A percentile compares a stretch with the other conserved stretches of the same genome.
phyloP scores from a whole-genome alignment of 2,888 invertebrate species.

The Scaeva pyrastri region DNA sequence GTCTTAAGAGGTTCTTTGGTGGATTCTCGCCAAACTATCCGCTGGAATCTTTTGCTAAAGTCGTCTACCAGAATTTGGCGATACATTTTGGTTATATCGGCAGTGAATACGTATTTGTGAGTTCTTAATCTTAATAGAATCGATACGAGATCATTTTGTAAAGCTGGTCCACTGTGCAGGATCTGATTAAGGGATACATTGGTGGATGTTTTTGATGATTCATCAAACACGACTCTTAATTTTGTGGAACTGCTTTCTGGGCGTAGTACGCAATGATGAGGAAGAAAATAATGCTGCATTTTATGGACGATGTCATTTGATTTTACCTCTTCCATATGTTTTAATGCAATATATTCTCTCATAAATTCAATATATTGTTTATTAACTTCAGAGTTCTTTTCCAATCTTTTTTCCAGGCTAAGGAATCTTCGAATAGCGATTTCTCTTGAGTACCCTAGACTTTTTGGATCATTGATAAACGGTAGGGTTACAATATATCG shows the following conservation, averaged over 20 bases:
- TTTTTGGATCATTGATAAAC: too few species aligned
- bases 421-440: conserved; percentile 2
- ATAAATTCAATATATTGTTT: conserved; percentile 9
- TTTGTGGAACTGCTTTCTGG: not conserved
- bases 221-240: too few species aligned
- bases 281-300: conserved; percentile 15
- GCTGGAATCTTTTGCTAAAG: not conserved
- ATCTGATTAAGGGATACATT: not conserved
- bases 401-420: not conserved
- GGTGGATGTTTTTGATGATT: too few species aligned
- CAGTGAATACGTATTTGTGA: not conserved
- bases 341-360: conserved; percentile 8
- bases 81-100: not conserved
- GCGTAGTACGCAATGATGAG: conserved; percentile 5
- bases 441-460: not conserved
- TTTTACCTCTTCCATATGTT: conserved; percentile 22
- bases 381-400: not conserved
- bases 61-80: not conserved
- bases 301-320: too few species aligned
- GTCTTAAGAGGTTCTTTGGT: not conserved
- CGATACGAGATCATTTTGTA: not conserved
- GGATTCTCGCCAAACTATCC: too few species aligned
- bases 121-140: not conserved
- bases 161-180: not conserved
- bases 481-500: not conserved